Evolutionary conservation across 2,797 vertebrate genomes (phyloP).

Genomic region (Periparus ater): DNA sequence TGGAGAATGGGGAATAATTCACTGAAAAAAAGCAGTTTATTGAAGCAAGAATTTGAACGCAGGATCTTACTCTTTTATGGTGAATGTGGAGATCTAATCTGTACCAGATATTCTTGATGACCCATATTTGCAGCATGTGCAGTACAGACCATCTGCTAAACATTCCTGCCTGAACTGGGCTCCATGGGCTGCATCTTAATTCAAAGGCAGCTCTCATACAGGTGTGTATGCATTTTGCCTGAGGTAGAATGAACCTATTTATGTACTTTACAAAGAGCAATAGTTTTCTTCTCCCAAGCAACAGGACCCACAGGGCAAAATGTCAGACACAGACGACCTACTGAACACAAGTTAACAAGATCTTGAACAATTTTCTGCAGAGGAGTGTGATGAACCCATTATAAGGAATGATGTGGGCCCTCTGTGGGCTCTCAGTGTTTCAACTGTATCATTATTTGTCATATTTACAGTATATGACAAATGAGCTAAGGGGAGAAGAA

Average conservation of each 20-base stretch:
- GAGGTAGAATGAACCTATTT: not conserved
- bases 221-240: not conserved
- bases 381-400: constrained; percentile 30
- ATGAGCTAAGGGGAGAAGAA: constrained; percentile 55
- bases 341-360: constrained; percentile 47
- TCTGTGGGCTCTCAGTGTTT: constrained; percentile 41
- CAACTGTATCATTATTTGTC: constrained; percentile 57
- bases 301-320: not conserved
- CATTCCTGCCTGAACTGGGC: not conserved
- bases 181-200: not conserved
- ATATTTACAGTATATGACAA: constrained; percentile 64
- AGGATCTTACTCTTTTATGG: not conserved
- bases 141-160: not conserved
- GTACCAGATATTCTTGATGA: not conserved
- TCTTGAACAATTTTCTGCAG: constrained; percentile 41
- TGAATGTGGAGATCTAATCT: not conserved
- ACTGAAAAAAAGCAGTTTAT: not conserved
- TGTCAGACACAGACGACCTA: not conserved
- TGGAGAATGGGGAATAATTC: not conserved
- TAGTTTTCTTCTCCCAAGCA: not conserved
- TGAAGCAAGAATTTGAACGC: not conserved
- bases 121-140: not conserved
- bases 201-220: not conserved
- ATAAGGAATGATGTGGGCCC: constrained; percentile 12
- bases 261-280: not conserved